Evolutionary conservation across 1,140 invertebrate genomes (phyloP).

Genomic region (Dreissena rostriformis): DNA sequence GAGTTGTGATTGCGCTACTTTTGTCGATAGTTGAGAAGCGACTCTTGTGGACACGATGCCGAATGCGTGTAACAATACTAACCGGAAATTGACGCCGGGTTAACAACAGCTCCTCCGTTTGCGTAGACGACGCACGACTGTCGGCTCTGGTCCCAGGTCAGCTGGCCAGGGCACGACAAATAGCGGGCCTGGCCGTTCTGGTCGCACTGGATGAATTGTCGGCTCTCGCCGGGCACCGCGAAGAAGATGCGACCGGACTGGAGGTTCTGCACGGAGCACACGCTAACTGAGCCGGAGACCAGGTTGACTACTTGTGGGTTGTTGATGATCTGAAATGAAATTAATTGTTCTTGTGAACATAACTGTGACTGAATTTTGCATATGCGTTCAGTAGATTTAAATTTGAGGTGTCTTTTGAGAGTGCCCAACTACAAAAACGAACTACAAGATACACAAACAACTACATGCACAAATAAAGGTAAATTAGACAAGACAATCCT

Average conservation of each 20-base stretch:
- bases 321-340: slow-evolving; percentile 2
- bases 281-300: slow-evolving; percentile 25
- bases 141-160: slow-evolving; percentile 43
- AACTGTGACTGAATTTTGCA: neutral
- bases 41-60: neutral
- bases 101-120: neutral
- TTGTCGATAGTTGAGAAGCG: neutral
- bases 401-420: neutral
- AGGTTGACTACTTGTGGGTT: neutral
- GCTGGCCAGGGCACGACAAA: slow-evolving; percentile 16
- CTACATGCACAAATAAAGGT: too few species aligned
- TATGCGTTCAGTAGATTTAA: neutral
- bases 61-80: neutral
- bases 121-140: slow-evolving; percentile 25
- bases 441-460: too few species aligned
- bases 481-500: too few species aligned
- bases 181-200: slow-evolving; percentile 2
- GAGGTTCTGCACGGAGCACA: slow-evolving; percentile 43
- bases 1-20: neutral
- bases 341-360: neutral
- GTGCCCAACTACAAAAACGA: too few species aligned
- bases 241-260: slow-evolving; percentile 52
- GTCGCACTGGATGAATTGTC: slow-evolving; percentile 46
- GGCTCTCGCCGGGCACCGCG: slow-evolving; percentile 26
- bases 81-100: neutral